Percentiles rank a stretch among this genome's conserved stretches.
Evolutionary conservation across 1,140 invertebrate genomes (phyloP).

Genomic region (Penaeus indicus): DNA sequence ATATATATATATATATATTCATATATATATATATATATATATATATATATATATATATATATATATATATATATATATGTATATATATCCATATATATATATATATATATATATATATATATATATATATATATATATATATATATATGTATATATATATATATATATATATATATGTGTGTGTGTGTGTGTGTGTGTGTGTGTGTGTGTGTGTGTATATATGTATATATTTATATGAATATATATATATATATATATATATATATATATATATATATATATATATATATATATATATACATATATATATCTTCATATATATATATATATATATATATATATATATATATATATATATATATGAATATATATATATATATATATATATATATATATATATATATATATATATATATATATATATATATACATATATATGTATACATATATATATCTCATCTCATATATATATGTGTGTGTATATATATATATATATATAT

Average conservation of each 20-base stretch:
- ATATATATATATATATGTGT: conserved; percentile 28
- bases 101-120: conserved; percentile 3
- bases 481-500: no score
- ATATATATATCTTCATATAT: conserved; percentile 36
- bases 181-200: conserved; percentile 31
- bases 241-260: conserved; percentile 35
- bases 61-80: conserved; percentile 14
- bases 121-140: conserved; percentile 21
- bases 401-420: no score
- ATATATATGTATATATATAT: conserved; percentile 27
- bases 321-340: conserved; percentile 37
- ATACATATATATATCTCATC: no score
- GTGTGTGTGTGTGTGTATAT: background rate
- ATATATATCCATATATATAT: conserved; percentile 21
- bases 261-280: conserved; percentile 35
- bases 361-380: conserved; percentile 24
- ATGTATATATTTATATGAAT: conserved; percentile 34
- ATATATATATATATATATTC: conserved; percentile 24
- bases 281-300: conserved; percentile 37
- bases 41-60: background rate
- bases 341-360: conserved; percentile 29
- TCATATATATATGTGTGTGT: no score
- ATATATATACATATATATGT: no score
- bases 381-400: background rate
- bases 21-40: conserved; percentile 1